phyloP scores from a whole-genome alignment of 2,888 invertebrate genomes.

The Reticulitermes lucifugus region DNA sequence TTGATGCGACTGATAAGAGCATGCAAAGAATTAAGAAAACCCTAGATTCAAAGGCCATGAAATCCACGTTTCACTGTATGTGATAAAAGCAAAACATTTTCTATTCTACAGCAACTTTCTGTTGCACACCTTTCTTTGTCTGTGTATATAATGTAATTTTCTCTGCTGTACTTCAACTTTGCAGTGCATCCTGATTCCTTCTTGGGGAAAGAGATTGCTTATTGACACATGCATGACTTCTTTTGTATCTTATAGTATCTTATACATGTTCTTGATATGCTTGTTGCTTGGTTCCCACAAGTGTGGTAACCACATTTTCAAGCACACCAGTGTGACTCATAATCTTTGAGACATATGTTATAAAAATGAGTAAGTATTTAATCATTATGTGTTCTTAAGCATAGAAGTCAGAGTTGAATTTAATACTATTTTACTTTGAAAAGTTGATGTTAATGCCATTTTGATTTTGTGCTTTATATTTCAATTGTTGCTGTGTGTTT shows the following conservation, averaged over 20 bases:
- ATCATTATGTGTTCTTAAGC: too few species aligned
- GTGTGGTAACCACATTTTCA: neutral
- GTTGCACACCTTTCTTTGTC: neutral
- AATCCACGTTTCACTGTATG: too few species aligned
- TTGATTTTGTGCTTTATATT: neutral
- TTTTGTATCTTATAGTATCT: neutral
- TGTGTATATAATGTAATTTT: neutral
- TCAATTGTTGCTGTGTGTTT: neutral
- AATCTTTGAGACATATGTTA: conserved; percentile 7
- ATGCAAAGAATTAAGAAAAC: too few species aligned
- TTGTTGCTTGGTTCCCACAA: neutral
- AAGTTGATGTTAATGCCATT: too few species aligned
- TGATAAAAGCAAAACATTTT: neutral
- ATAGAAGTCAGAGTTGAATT: too few species aligned
- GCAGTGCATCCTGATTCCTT: conserved; percentile 43
- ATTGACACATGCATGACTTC: conserved; percentile 22
- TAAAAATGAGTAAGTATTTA: neutral
- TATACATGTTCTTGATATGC: conserved; percentile 7
- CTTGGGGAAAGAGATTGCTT: conserved; percentile 44
- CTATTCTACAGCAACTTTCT: neutral
- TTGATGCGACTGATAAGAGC: too few species aligned
- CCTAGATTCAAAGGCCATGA: too few species aligned
- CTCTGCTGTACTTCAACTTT: conserved; percentile 35
- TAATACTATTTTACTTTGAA: too few species aligned
- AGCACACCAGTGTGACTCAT: conserved; percentile 21